Evolutionary conservation across 1,140 invertebrate species (phyloP).

Genomic region (Drosophila hydei): DNA sequence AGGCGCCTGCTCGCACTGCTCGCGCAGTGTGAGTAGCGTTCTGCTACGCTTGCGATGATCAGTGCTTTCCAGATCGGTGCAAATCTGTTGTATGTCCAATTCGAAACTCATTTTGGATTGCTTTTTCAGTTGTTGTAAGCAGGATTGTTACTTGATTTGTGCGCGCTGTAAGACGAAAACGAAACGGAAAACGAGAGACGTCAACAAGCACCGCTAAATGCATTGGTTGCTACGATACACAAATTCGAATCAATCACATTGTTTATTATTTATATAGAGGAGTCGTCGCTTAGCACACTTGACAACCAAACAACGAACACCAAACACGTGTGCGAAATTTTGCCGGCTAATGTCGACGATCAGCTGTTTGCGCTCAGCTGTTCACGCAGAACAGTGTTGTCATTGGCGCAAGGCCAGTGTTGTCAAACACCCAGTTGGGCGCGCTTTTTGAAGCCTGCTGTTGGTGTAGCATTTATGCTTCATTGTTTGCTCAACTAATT

Average conservation of each 20-base stretch:
- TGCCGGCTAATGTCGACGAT: slow-evolving; percentile 27
- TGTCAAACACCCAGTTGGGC: slow-evolving; percentile 13
- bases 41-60: slow-evolving; percentile 58
- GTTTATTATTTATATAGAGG: too few relatives aligned
- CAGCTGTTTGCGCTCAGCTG: slow-evolving; percentile 47
- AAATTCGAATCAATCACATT: slow-evolving; percentile 33
- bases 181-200: slow-evolving; percentile 34
- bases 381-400: slow-evolving; percentile 14
- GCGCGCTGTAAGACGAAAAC: slow-evolving; percentile 30
- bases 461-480: slow-evolving; percentile 6
- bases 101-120: slow-evolving; percentile 37
- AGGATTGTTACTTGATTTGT: slow-evolving; percentile 13
- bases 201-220: slow-evolving; percentile 28
- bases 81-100: slow-evolving; percentile 51
- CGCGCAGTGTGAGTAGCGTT: slow-evolving; percentile 37
- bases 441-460: slow-evolving; percentile 26
- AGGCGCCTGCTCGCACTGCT: slow-evolving; percentile 15
- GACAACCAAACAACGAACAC: not conserved
- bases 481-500: slow-evolving; percentile 59
- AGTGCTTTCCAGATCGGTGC: slow-evolving; percentile 53
- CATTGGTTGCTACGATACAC: slow-evolving; percentile 45
- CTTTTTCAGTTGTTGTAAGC: slow-evolving; percentile 8
- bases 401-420: not conserved
- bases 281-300: not conserved
- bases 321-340: not conserved